These are phyloP conservation scores for Hystrix brachyura DNA, from an alignment of 2,113 vertebrate species.

Conservation along the genomic window DNA sequence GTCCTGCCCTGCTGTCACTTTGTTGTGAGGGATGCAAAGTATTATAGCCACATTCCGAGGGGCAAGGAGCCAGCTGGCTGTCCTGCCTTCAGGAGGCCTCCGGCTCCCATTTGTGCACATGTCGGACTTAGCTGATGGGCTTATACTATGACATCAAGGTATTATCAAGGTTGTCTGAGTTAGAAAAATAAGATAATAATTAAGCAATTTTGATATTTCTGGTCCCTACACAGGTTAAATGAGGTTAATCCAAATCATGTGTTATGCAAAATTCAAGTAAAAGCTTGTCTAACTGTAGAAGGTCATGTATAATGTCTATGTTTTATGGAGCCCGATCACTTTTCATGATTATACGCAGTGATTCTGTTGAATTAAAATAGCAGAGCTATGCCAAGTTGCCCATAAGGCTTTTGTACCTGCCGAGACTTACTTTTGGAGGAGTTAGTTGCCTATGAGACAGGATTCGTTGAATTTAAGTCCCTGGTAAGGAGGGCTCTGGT, in stretches of 20 bases:
- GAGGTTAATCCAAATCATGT: background rate
- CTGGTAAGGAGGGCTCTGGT: background rate
- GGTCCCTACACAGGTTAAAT: background rate
- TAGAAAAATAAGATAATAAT: slow-evolving; percentile 25
- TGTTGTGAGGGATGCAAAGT: background rate
- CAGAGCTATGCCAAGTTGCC: background rate
- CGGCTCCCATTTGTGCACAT: background rate
- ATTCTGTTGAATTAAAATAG: slow-evolving; percentile 51
- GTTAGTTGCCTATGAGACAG: slow-evolving; percentile 5
- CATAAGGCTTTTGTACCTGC: background rate
- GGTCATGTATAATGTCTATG: background rate
- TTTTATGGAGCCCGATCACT: background rate
- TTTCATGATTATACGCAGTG: background rate
- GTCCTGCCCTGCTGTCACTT: background rate
- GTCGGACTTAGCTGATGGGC: background rate
- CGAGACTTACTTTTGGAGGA: background rate
- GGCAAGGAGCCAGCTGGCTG: background rate
- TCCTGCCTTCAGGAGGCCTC: background rate
- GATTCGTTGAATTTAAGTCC: background rate
- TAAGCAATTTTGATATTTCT: background rate
- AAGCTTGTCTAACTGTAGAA: background rate
- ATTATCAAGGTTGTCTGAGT: background rate
- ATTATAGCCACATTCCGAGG: background rate
- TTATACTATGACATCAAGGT: background rate
- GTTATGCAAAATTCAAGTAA: background rate